Base-by-base conservation (phyloP, 35 echinoderm and acorn worm species). In the Patiria miniata region DNA sequence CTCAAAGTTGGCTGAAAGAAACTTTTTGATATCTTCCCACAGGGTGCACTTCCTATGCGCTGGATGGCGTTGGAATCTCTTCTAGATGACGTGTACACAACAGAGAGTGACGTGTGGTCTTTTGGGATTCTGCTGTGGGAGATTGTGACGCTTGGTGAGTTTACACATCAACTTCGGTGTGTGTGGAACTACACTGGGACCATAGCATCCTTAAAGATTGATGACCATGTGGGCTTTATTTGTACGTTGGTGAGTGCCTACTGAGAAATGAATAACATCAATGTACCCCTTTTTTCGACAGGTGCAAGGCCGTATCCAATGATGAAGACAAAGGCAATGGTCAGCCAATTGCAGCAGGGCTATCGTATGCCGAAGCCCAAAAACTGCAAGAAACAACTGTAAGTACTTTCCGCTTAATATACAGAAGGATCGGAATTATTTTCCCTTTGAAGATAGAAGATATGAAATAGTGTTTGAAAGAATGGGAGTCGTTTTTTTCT, bases 41-140 rank as follows among this genome's bases (percentile, higher is more conserved):
- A 61, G 19, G 58, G 58, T 30, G 0, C 19, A 6, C 28, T 61
- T 21, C 58, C 58, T 61, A 21, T 61, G 18, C 58, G 58, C 9
- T 61, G 58, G 58, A 61, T 61, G 58, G 58, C 58, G 21, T 7
- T 61, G 58, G 58, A 61, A 2, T 61, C 58, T 7, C 69, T 87
- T 5, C 32, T 87, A n/a, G 39, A 87, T 53, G 85, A 77, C 19
- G 44, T 52, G 21, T 87, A 61, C 40, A 83, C 80, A 83, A 83
- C 80, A 56, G 7, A 83, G 40, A 83, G 80, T 83, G 80, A 83
- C 50, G 80, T 83, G 17, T 83, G 80, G 80, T 83, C 80, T 19
- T 83, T 52, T 56, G 80, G 80, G 29, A 53, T 83, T 56, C 40
- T 83, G 12, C 23, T 83, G 12, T 83, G 80, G 80, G 80, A 83